Evolutionary conservation across 2,797 vertebrate genomes (phyloP).

Genomic region (Aythya fuligula): DNA sequence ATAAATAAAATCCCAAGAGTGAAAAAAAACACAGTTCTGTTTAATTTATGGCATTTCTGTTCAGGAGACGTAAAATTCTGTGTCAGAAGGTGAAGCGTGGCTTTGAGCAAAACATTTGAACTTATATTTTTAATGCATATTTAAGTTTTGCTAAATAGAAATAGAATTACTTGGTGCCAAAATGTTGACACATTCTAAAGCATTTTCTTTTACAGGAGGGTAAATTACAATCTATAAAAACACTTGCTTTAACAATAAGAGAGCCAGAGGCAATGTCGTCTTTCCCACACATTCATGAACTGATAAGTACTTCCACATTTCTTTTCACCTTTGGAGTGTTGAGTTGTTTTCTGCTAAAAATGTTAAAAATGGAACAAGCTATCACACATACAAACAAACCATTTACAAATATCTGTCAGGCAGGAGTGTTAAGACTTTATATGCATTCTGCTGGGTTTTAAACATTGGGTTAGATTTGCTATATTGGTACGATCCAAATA

Average conservation of each 20-base stretch:
- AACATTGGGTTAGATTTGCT: background rate
- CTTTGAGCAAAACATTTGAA: background rate
- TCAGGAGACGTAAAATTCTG: background rate
- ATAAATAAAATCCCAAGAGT: background rate
- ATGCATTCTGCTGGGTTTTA: background rate
- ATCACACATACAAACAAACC: background rate
- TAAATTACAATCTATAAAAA: background rate
- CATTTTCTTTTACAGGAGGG: background rate
- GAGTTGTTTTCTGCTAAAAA: background rate
- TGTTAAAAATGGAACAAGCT: background rate
- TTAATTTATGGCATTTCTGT: background rate
- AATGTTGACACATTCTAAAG: background rate
- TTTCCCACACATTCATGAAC: background rate
- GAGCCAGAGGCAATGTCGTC: background rate
- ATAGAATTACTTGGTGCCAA: background rate
- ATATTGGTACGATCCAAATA: background rate
- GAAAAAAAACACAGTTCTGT: background rate
- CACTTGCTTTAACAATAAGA: background rate
- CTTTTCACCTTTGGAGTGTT: background rate
- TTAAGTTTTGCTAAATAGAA: background rate
- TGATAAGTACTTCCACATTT: background rate
- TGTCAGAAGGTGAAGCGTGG: background rate
- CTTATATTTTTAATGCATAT: background rate
- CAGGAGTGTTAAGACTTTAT: background rate
- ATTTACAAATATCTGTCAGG: background rate